These are phyloP conservation scores for Nematopogon swammerdamellus DNA, from an alignment of 2,888 invertebrate genomes.

Conservation along the genomic window DNA sequence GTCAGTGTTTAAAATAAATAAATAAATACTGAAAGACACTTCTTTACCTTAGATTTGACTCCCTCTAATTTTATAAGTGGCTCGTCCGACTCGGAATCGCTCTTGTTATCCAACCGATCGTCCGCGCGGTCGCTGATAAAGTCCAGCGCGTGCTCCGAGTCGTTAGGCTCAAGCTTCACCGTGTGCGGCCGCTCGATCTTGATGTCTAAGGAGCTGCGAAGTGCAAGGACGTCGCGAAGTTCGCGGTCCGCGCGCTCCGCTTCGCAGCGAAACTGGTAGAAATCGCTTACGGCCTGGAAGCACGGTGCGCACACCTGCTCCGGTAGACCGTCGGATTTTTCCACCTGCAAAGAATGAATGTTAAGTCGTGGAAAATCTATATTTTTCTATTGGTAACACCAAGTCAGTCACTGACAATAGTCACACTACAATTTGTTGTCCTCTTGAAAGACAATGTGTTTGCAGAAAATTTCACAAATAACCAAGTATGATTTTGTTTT, in stretches of 20 bases:
- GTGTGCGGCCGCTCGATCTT: slow-evolving; percentile 9
- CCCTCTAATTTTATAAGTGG: neutral
- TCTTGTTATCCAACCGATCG: too few relatives aligned
- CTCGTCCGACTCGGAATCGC: neutral
- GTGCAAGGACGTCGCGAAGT: neutral
- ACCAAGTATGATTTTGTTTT: too few relatives aligned
- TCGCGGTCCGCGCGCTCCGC: neutral
- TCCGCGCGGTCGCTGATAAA: neutral
- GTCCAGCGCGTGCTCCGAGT: slow-evolving; percentile 5
- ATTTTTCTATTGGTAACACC: too few relatives aligned
- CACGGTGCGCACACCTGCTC: slow-evolving; percentile 10
- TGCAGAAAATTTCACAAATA: too few relatives aligned
- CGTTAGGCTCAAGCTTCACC: slow-evolving; percentile 7
- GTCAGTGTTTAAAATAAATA: too few relatives aligned
- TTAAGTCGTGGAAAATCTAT: too few relatives aligned
- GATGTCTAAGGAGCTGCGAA: slow-evolving; percentile 3
- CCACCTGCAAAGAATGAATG: slow-evolving; percentile 10
- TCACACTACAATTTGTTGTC: too few relatives aligned
- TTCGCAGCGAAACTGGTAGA: neutral
- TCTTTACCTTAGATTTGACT: too few relatives aligned
- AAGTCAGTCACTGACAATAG: too few relatives aligned
- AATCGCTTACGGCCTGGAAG: slow-evolving; percentile 6
- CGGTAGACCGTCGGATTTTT: slow-evolving; percentile 9
- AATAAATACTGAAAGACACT: too few relatives aligned
- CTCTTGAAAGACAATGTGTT: too few relatives aligned